These are phyloP conservation scores for Eupithecia insigniata DNA, from an alignment of 2,888 invertebrate genomes.

Conservation along the genomic window DNA sequence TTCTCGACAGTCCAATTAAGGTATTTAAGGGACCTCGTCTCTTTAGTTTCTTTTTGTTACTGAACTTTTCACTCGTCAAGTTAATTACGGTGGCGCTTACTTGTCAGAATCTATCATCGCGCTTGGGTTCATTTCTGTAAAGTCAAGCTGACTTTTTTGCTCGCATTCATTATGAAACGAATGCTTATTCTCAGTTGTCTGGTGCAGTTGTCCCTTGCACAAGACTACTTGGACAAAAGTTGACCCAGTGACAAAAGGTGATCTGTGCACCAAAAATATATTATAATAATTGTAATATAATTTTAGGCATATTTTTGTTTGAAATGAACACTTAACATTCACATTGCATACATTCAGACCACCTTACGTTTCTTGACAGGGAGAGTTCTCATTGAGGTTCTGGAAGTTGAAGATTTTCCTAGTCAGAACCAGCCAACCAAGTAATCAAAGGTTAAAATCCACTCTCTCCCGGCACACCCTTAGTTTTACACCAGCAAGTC, in stretches of 20 bases:
- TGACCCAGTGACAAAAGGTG: too few relatives aligned
- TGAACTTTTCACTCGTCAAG: constrained; percentile 35
- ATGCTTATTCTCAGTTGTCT: too few relatives aligned
- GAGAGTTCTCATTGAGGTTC: background rate
- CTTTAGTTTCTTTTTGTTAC: constrained; percentile 7
- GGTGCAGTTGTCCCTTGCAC: too few relatives aligned
- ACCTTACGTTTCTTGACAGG: background rate
- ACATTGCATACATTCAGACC: background rate
- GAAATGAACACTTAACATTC: too few relatives aligned
- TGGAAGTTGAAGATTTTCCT: constrained; percentile 2
- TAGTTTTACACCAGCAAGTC: constrained; percentile 31
- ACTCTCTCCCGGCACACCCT: constrained; percentile 44
- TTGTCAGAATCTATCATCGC: constrained; percentile 19
- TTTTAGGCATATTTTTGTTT: too few relatives aligned
- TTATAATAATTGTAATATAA: too few relatives aligned
- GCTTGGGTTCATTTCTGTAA: background rate
- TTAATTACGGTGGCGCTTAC: constrained; percentile 35
- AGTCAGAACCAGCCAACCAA: constrained; percentile 29
- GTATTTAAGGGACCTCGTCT: background rate
- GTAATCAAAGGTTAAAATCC: constrained; percentile 43
- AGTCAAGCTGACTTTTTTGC: background rate
- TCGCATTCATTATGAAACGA: background rate
- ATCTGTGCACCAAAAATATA: too few relatives aligned
- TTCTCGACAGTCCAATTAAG: background rate
- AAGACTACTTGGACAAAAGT: too few relatives aligned